Conservation (phyloP, 1,140 invertebrate genomes). For the Macrostomum lignano region DNA sequence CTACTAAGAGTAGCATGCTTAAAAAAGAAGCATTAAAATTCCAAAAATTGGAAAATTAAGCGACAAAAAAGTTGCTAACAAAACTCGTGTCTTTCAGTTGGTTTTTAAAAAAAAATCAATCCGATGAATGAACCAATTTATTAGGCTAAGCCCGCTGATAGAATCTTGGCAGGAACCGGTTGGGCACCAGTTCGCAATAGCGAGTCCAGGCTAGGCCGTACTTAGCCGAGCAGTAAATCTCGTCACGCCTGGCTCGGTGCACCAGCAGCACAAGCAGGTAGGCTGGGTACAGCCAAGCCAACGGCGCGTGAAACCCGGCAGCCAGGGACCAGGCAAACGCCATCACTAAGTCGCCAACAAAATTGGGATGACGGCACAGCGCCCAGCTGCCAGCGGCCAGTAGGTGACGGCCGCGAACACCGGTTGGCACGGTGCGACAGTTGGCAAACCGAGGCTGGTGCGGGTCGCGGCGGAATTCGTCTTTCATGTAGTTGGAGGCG, state of each 20-base stretch:
- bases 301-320: constrained; percentile 30
- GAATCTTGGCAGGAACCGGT: constrained; percentile 34
- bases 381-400: constrained; percentile 52
- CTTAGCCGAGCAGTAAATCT: constrained; percentile 37
- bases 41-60: too few species aligned
- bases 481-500: too few species aligned
- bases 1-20: too few species aligned
- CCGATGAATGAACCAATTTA: too few species aligned
- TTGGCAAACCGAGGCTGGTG: too few species aligned
- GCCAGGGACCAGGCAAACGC: constrained; percentile 33
- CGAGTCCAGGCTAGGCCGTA: constrained; percentile 51
- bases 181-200: constrained; percentile 45
- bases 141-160: too few species aligned
- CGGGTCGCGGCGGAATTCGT: too few species aligned
- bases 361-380: constrained; percentile 54
- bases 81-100: too few species aligned
- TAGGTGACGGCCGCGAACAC: constrained; percentile 33
- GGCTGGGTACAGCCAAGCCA: constrained; percentile 33
- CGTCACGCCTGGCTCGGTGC: constrained; percentile 39
- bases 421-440: too few species aligned
- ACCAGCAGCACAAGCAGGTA: constrained; percentile 35
- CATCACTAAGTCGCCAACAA: constrained; percentile 50
- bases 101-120: too few species aligned
- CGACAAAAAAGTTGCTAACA: too few species aligned
- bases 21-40: too few species aligned